A percentile compares a stretch with the other conserved stretches of the same genome.
phyloP scores from a whole-genome alignment of 1,140 invertebrate genomes.

The Hycleus cichorii region DNA sequence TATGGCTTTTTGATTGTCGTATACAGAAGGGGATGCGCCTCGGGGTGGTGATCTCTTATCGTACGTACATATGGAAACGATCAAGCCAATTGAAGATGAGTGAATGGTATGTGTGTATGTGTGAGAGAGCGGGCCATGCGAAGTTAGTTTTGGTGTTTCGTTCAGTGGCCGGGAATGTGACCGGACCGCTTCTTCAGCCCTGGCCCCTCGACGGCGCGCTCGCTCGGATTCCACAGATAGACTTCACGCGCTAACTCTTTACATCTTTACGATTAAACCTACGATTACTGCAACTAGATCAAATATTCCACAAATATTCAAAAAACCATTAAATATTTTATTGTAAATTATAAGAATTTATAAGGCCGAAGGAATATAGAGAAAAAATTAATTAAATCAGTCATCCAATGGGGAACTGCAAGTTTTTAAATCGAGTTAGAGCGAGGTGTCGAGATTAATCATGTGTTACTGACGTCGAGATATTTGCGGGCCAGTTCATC shows the following conservation, averaged over 20 bases:
- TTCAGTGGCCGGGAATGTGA: conserved; percentile 25
- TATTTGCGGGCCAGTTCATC: conserved; percentile 20
- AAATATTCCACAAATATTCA: not conserved
- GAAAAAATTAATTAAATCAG: too few relatives aligned
- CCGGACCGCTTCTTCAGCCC: conserved; percentile 25
- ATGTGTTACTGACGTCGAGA: conserved; percentile 23
- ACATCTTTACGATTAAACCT: not conserved
- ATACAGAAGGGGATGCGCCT: too few relatives aligned
- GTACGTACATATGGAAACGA: too few relatives aligned
- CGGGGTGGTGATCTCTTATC: too few relatives aligned
- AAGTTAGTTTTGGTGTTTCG: conserved; percentile 15
- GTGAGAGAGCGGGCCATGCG: conserved; percentile 8
- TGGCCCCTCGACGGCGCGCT: conserved; percentile 21
- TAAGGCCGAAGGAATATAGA: too few relatives aligned
- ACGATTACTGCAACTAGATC: conserved; percentile 3
- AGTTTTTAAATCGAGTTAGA: conserved; percentile 8
- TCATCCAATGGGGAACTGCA: not conserved
- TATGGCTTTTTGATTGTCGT: too few relatives aligned
- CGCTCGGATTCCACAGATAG: conserved; percentile 22
- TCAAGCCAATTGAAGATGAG: too few relatives aligned
- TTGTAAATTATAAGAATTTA: too few relatives aligned
- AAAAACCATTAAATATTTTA: too few relatives aligned
- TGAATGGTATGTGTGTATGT: not conserved
- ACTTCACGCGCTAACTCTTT: conserved; percentile 20
- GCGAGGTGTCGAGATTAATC: conserved; percentile 28